Percentiles rank a stretch among this genome's conserved stretches.
Evolutionary conservation across 2,113 vertebrate genomes (phyloP).

Genomic region (Xenopus borealis): DNA sequence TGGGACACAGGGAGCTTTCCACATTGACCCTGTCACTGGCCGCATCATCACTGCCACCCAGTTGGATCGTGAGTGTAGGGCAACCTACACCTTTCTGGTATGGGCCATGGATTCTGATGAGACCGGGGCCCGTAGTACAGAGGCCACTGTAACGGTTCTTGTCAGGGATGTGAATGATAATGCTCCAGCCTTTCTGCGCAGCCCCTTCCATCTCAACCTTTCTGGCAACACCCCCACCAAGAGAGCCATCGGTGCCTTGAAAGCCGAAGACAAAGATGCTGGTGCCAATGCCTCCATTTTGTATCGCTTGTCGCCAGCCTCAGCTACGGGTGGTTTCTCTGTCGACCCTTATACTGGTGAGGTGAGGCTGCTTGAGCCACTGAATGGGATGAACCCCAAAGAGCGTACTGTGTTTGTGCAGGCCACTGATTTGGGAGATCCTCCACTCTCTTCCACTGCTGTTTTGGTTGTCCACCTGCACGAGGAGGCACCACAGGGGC

Average conservation of each 20-base stretch:
- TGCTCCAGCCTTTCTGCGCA: constrained; percentile 81
- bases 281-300: constrained; percentile 94
- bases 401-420: constrained; percentile 87
- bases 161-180: constrained; percentile 90
- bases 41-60: constrained; percentile 67
- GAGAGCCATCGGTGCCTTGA: constrained; percentile 82
- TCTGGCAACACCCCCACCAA: constrained; percentile 68
- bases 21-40: constrained; percentile 76
- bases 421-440: constrained; percentile 90
- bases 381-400: constrained; percentile 65
- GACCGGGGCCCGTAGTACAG: constrained; percentile 71
- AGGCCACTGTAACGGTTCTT: constrained; percentile 72
- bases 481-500: constrained; percentile 78
- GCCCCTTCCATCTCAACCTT: constrained; percentile 78
- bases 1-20: constrained; percentile 73
- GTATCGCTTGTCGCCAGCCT: constrained; percentile 76
- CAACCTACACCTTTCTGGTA: constrained; percentile 80
- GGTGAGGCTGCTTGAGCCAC: constrained; percentile 76
- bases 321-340: constrained; percentile 67
- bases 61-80: constrained; percentile 80
- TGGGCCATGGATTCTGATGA: constrained; percentile 83
- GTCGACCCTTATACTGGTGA: constrained; percentile 92
- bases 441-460: constrained; percentile 83
- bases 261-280: constrained; percentile 89
- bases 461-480: constrained; percentile 86